Evolutionary conservation across 37 sponge, comb jelly and placozoan species (phyloP).

Genomic region (Beroe ovata): DNA sequence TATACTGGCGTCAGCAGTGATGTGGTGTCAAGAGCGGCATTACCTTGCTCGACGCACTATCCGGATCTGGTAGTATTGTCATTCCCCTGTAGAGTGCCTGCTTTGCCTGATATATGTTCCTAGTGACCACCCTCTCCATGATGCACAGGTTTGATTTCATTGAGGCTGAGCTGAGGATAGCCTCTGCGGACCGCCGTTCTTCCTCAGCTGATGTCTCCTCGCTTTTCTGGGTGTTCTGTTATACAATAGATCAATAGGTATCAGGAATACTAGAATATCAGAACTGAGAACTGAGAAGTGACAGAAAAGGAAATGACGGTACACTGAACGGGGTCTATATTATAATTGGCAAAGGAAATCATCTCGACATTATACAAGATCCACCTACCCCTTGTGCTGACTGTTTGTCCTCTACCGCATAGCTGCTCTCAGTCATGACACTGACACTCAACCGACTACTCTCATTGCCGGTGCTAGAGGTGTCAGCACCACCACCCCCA

Average conservation of each 20-base stretch:
- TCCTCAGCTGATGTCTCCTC: slow-evolving; percentile 17
- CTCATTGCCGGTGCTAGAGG: slow-evolving; percentile 30
- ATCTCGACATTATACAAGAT: too few species aligned
- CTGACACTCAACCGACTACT: slow-evolving; percentile 28
- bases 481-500: not conserved
- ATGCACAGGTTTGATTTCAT: slow-evolving; percentile 76
- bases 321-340: too few species aligned
- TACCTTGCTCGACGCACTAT: not conserved
- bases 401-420: slow-evolving; percentile 31
- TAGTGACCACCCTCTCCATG: slow-evolving; percentile 84
- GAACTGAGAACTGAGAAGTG: too few species aligned
- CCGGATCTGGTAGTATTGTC: slow-evolving; percentile 51
- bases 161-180: slow-evolving; percentile 66
- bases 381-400: not conserved
- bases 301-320: too few species aligned
- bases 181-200: slow-evolving; percentile 5
- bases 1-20: too few species aligned
- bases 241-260: too few species aligned
- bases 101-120: slow-evolving; percentile 83
- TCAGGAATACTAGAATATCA: too few species aligned
- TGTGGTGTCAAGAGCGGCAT: too few species aligned
- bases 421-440: slow-evolving; percentile 46
- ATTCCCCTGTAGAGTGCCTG: slow-evolving; percentile 90
- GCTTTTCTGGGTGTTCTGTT: slow-evolving; percentile 25
- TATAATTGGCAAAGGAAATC: too few species aligned